These are phyloP conservation scores for Xiphorhynchus erythropygius DNA, from an alignment of 2,797 vertebrate genomes.

Conservation along the genomic window DNA sequence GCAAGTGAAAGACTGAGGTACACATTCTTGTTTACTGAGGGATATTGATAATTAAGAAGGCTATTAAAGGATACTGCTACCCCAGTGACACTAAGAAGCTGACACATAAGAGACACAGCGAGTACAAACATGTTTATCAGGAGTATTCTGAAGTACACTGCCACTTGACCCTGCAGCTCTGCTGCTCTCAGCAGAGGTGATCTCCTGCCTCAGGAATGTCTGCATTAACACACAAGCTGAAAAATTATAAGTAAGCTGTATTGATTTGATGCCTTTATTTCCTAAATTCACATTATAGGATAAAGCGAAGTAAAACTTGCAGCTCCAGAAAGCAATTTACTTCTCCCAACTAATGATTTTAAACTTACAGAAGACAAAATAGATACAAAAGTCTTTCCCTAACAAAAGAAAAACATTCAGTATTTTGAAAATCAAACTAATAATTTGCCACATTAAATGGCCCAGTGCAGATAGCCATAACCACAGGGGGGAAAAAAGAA, in stretches of 20 bases:
- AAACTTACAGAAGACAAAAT: background rate
- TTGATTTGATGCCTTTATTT: background rate
- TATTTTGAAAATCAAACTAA: background rate
- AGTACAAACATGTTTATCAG: background rate
- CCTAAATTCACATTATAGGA: background rate
- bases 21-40: background rate
- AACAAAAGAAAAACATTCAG: background rate
- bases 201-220: constrained; percentile 17
- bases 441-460: background rate
- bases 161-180: background rate
- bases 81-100: background rate
- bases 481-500: background rate
- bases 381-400: background rate
- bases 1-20: background rate
- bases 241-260: background rate
- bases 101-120: background rate
- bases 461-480: background rate
- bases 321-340: background rate
- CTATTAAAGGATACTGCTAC: background rate
- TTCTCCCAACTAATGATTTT: background rate
- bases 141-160: background rate
- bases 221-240: background rate
- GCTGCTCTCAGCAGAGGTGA: constrained; percentile 2
- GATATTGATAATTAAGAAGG: background rate
- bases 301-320: background rate